Evolutionary conservation across 2,113 vertebrate genomes (phyloP).

Genomic region (Struthio camelus): DNA sequence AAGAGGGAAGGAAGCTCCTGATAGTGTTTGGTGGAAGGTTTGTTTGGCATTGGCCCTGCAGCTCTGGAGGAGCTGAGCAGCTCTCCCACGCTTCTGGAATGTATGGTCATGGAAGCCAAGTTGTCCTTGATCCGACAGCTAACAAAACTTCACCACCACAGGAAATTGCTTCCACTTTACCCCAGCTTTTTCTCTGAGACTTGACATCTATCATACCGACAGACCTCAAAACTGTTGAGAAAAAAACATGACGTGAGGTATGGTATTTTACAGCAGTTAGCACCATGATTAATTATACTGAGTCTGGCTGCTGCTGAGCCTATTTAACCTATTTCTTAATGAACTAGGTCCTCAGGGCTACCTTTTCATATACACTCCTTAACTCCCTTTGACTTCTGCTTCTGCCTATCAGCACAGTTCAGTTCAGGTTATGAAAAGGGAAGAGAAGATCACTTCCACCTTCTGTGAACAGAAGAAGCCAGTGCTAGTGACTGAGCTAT

Average conservation of each 20-base stretch:
- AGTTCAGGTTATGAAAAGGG: background rate
- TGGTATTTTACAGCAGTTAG: background rate
- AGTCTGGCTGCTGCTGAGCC: background rate
- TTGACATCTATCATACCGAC: background rate
- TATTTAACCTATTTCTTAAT: background rate
- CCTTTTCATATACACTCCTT: background rate
- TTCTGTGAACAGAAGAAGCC: background rate
- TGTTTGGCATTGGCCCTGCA: background rate
- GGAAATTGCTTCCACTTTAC: background rate
- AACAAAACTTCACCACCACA: background rate
- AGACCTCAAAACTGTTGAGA: background rate
- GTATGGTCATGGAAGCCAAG: background rate
- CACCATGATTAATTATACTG: background rate
- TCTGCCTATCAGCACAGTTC: background rate
- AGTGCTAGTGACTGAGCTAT: background rate
- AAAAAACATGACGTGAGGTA: background rate
- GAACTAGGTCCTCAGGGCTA: background rate
- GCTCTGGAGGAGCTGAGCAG: background rate
- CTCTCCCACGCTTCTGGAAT: background rate
- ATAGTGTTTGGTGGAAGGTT: background rate
- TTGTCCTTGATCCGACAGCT: background rate
- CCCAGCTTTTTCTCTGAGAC: background rate
- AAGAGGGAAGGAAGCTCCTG: background rate
- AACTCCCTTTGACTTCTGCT: background rate
- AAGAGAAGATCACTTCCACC: background rate